Evolutionary conservation across 2,888 invertebrate genomes (phyloP).

Genomic region (Hanleya hanleyi): DNA sequence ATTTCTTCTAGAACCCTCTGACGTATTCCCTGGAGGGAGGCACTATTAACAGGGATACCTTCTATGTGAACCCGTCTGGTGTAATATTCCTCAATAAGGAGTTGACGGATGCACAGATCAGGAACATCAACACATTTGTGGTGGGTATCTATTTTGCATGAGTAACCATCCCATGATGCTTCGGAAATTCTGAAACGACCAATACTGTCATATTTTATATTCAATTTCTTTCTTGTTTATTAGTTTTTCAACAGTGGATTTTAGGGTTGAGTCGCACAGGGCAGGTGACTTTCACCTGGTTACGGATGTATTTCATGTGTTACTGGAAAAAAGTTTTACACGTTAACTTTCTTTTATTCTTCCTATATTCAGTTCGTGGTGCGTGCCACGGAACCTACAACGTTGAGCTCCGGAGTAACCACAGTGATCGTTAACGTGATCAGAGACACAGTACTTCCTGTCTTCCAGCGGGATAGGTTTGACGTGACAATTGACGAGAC

Average conservation of each 20-base stretch:
- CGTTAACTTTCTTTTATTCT: too few species aligned
- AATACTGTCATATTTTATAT: too few species aligned
- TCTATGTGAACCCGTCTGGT: conserved; percentile 3
- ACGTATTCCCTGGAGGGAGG: background rate
- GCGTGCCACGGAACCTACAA: background rate
- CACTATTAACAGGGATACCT: background rate
- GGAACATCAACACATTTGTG: conserved; percentile 4
- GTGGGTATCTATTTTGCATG: too few species aligned
- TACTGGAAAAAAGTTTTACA: too few species aligned
- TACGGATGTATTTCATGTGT: too few species aligned
- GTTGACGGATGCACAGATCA: background rate
- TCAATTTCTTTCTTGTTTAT: too few species aligned
- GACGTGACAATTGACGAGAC: background rate
- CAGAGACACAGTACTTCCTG: background rate
- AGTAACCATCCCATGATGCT: too few species aligned
- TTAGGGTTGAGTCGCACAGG: too few species aligned
- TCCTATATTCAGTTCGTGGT: background rate
- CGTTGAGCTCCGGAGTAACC: background rate
- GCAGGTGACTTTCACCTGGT: too few species aligned
- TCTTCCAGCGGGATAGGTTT: background rate
- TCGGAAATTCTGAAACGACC: too few species aligned
- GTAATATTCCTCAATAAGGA: background rate
- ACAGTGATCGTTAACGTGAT: conserved; percentile 1
- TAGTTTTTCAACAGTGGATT: too few species aligned
- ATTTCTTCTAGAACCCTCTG: background rate